Conservation (phyloP, 2,113 vertebrate genomes). For the Ginglymostoma cirratum region DNA sequence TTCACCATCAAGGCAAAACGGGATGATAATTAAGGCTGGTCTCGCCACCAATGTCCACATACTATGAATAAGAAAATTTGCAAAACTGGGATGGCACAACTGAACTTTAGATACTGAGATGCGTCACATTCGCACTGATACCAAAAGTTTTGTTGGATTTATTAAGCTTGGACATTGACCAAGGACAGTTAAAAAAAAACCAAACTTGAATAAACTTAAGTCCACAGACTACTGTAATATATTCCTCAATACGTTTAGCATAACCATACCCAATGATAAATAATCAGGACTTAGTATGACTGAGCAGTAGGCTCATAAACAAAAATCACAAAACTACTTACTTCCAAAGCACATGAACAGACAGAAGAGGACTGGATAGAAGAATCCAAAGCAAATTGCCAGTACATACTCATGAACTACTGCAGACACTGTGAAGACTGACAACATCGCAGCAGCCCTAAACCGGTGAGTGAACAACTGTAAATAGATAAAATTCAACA, state of each 20-base stretch:
- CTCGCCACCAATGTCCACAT: too few relatives aligned
- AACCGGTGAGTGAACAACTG: constrained; percentile 82
- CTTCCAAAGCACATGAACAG: constrained; percentile 90
- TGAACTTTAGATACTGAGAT: neutral
- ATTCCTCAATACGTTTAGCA: neutral
- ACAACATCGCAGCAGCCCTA: constrained; percentile 74
- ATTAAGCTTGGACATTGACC: neutral
- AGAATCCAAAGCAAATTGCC: constrained; percentile 79
- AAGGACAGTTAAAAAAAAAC: neutral
- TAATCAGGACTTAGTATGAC: neutral
- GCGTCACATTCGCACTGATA: neutral
- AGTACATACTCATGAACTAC: constrained; percentile 83
- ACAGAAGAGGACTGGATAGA: constrained; percentile 88
- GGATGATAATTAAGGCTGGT: too few relatives aligned
- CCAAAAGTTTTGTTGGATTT: neutral
- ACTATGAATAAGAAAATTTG: too few relatives aligned
- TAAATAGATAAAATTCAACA: constrained; percentile 29
- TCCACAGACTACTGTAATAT: neutral
- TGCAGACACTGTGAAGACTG: constrained; percentile 81
- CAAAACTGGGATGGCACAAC: neutral
- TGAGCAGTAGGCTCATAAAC: neutral
- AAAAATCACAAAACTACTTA: constrained; percentile 55
- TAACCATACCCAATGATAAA: neutral
- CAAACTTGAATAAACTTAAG: neutral
- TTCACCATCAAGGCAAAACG: too few relatives aligned